Conservation (phyloP, 2,113 vertebrate species). For the Fukomys damarensis region DNA sequence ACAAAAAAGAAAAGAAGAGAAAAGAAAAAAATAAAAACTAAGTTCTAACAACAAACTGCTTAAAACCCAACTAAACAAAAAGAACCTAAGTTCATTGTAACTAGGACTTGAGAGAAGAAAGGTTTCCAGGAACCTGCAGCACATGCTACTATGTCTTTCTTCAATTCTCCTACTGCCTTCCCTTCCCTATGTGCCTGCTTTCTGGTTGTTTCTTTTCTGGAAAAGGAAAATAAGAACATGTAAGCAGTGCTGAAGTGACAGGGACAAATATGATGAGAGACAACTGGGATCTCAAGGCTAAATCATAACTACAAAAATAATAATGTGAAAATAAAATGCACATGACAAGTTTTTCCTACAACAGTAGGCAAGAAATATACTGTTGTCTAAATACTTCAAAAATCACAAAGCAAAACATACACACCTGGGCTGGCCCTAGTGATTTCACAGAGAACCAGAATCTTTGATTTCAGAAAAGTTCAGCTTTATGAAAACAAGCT, state of each 20-base stretch:
- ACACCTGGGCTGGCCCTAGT: neutral
- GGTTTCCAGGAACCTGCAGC: neutral
- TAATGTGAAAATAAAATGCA: neutral
- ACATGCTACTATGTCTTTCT: neutral
- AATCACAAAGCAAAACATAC: neutral
- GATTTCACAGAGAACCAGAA: neutral
- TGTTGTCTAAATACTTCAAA: neutral
- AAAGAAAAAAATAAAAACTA: too few relatives aligned
- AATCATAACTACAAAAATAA: constrained; percentile 17
- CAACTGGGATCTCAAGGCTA: neutral
- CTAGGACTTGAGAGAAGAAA: neutral
- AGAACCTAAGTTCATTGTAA: neutral
- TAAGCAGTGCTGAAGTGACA: neutral
- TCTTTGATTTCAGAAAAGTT: neutral
- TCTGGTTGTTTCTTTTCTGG: neutral
- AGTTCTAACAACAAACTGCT: constrained; percentile 33
- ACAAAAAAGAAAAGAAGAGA: too few relatives aligned
- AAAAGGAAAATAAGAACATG: constrained; percentile 21
- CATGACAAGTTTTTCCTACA: neutral
- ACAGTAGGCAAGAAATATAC: neutral
- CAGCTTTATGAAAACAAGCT: neutral
- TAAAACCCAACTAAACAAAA: neutral
- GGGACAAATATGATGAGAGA: neutral
- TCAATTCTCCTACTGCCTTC: neutral
- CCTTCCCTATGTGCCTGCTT: neutral